Evolutionary conservation across 1,140 invertebrate genomes (phyloP), one percentile per base, ranked within the genome.

Genomic region (Drosophila ercepeae): DNA sequence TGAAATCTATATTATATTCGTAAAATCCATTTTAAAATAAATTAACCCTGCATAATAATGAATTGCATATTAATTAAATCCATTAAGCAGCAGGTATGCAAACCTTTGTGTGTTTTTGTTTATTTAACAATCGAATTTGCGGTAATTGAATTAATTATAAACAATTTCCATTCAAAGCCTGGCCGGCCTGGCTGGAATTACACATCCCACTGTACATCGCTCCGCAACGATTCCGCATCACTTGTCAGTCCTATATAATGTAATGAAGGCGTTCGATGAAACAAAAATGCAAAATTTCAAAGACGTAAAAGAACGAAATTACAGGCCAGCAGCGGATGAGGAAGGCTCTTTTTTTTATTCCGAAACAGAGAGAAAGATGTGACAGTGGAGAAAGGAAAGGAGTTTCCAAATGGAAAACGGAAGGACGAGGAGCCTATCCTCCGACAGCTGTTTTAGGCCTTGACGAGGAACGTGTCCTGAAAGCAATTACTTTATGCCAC

Each of bases 211-310:
- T 84, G 76, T 84, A 68, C 45, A 21, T 29, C 39, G 59, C 68
- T 58, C 46, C 29, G 9, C 11, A 32, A 32, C 29, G 49, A 74
- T 63, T 67, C 63, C 72, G 58, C 72, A 71, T 69, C 76, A 74
- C 61, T 84, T 88, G 76, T 86, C 81, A 74, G 81, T 68, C 39
- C 61, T 60, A 61, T 81, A 59, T 76, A 55, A 81, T 88, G 82
- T 86, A 88, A 86, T 86, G 82, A 86, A 88, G 82, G 82, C 81
- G 59, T 86, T 86, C 81, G 69, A 86, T 86, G 68, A 82, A 88
- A 86, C 83, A 86, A 86, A 86, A 86, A 86, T 86, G 81, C 82
- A 86, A 86, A 86, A 86, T 88, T 88, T 86, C 64, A 81, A 78
- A 77, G 73, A 86, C 76, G 82, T 73, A 68, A 65, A 86, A 84